These are phyloP conservation scores for Probosciger aterrimus DNA, from an alignment of 2,113 vertebrate species.

Conservation along the genomic window DNA sequence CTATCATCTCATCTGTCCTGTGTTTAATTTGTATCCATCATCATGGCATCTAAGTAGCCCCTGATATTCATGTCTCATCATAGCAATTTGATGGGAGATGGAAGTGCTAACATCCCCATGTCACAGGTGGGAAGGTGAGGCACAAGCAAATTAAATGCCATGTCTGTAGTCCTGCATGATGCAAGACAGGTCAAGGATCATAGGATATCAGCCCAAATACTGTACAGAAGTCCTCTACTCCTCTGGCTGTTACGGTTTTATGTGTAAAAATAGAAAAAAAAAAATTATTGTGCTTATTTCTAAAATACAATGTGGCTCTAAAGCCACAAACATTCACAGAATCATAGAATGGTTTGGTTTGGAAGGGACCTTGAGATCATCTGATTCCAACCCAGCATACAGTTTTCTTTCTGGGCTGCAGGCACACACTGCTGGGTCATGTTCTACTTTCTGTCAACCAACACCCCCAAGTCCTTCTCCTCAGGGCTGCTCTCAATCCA, in stretches of 20 bases:
- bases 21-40: background rate
- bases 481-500: background rate
- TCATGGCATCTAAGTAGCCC: background rate
- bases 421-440: background rate
- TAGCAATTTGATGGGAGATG: accelerated
- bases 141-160: background rate
- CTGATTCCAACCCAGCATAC: background rate
- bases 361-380: background rate
- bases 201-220: background rate
- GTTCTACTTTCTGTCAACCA: background rate
- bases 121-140: background rate
- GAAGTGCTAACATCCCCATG: background rate
- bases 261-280: background rate
- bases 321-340: background rate
- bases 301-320: background rate
- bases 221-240: background rate
- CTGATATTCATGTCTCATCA: accelerated
- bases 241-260: background rate
- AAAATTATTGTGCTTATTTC: background rate
- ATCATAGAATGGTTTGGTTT: background rate
- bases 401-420: background rate
- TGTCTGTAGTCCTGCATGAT: background rate
- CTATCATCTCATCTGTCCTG: background rate
- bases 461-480: background rate
- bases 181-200: background rate